Evolutionary conservation across 2,888 invertebrate genomes (phyloP), one percentile per base, ranked within the genome.

Genomic region (Troides helena): DNA sequence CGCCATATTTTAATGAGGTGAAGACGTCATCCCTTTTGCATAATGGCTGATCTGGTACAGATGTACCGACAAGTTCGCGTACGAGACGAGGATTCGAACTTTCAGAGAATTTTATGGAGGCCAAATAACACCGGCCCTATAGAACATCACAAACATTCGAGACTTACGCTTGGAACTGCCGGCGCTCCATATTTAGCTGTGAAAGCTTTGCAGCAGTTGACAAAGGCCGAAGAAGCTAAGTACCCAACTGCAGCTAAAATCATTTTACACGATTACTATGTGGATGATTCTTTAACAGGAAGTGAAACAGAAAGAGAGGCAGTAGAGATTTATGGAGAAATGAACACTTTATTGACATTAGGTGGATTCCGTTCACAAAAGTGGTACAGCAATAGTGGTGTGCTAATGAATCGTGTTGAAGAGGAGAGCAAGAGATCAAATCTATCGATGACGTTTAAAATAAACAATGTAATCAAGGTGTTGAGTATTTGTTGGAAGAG

Each of bases 281-380:
- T 66, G 66, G 60, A 60, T n/a, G 66, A 60, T 50, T n/a, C 60
- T 18, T 18, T 60, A 25, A 60, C 66, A 10, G 46, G 66, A n/a
- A 30, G 39, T n/a, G 50, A 60, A 46, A 30, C 50, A 14, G n/a
- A 8, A 8, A 6, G 21, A n/a, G n/a, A 60, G 23, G 53, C 30
- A 17, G 10, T 23, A 25, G 39, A 46, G 2, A 46, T 50, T 10
- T 50, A 60, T 59, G 17, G 21, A 12, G 14, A 66, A 36, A 74
- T 78, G 72, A 77, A 71, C 58, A 56, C 68, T 3, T 30, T 78
- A 10, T 72, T 78, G 74, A 74, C 58, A 8, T 10, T 62, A 10
- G 76, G 78, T 14, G 74, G 78, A 6, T 79, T 78, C 64, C 21
- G 70, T 58, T 39, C 78, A 3, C 78, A 80, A 69, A 78, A 81